Percentiles rank a stretch among this genome's conserved stretches.
These are phyloP conservation scores for Hirudo medicinalis DNA, from an alignment of 1,140 invertebrate species.

Conservation along the genomic window DNA sequence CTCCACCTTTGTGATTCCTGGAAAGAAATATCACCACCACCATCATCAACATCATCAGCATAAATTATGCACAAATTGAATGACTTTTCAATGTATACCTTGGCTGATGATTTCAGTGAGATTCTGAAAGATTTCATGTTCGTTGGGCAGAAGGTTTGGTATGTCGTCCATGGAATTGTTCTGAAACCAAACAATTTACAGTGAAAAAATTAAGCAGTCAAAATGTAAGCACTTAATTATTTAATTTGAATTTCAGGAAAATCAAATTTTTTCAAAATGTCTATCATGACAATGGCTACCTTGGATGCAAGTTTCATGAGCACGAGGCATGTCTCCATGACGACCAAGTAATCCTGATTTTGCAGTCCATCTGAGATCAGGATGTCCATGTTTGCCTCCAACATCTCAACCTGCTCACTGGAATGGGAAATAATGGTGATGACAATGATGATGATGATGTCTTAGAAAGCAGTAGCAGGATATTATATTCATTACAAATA, in stretches of 20 bases:
- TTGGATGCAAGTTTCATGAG: neutral
- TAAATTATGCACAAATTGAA: no score
- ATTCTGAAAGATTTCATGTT: no score
- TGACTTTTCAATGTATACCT: no score
- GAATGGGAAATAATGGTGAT: neutral
- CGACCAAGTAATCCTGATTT: slow-evolving; percentile 2
- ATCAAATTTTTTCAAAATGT: no score
- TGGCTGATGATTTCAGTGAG: no score
- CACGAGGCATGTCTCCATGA: neutral
- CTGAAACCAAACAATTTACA: no score
- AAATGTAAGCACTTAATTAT: no score
- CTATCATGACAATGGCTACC: neutral
- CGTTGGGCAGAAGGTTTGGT: no score
- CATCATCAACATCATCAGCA: neutral
- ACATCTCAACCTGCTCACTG: neutral
- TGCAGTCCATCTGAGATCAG: neutral
- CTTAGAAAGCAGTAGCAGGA: neutral
- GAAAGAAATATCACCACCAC: neutral
- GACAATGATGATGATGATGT: neutral
- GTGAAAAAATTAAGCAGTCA: no score
- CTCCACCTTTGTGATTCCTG: slow-evolving; percentile 33
- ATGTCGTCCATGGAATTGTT: no score
- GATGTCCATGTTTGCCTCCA: neutral
- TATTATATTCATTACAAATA: no score
- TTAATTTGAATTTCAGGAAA: no score